Evolutionary conservation across 1,140 invertebrate species (phyloP), one percentile per base, ranked within the genome.

Genomic region (Saccostrea glomerata): DNA sequence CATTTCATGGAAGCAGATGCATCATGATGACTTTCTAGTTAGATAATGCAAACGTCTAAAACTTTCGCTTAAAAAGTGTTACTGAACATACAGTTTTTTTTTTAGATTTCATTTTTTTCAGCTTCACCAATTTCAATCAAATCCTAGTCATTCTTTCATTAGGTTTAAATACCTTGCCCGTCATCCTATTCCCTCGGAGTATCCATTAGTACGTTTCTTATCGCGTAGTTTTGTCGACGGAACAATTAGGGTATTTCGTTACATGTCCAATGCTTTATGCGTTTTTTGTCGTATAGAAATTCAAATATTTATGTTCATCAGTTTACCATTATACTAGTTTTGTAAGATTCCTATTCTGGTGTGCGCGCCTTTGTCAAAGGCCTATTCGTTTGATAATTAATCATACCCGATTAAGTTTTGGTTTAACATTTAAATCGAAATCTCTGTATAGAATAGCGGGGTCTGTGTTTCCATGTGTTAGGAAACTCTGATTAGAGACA

Each of bases 291-390:
- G 70, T 77, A 77, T 77, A 77, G 70, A 30, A 77, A 77, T 77
- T 77, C 30, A 77, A 30, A 77, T 77, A 77, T 77, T 77, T 30
- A 77, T 77, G 70, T 77, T 77, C 70, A 77, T 77, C 70, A 77
- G 23, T 77, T 77, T 25, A 4, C 70, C 70, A 77, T 36, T 77
- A 77, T 77, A 36, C 25, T 73, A 13, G 23, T 25, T 77, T 25
- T 15, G 25, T 77, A 25, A 77, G 70, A 77, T 77, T 25, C 13
- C 23, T 17, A 77, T 15, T 30, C 25, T 30, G 70, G 15, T 30
- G 70, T 77, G 25, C 25, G n/a, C 9, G 25, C 25, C 70, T 30
- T 36, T 36, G 23, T 30, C 70, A 77, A 77, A 13, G 70, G 23
- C 30, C 15, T 30, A 17, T 12, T 30, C 70, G 70, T 77, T 36